Base-by-base conservation (phyloP, 2,888 invertebrate species). In the Chironomus riparius region DNA sequence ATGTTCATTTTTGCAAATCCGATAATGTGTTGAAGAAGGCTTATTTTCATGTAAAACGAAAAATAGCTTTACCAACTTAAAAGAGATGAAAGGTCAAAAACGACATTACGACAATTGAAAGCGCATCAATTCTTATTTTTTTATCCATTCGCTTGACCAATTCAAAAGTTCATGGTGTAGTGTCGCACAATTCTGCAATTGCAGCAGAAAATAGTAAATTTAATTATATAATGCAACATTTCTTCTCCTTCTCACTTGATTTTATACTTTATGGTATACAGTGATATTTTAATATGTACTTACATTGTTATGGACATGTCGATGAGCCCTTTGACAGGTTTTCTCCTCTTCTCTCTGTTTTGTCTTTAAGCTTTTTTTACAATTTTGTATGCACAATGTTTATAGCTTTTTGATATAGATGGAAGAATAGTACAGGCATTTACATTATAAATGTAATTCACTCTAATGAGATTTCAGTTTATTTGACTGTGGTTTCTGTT, bases 131-230 rank as follows among this genome's bases (percentile, higher is more conserved):
- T 65, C 5, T 65, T 65, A 22, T 24, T 24, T 21, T 38, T 38
- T 2, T 10, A 38, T 38, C 38, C 38, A 38, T 50, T n/a, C 50
- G 50, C 4, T 13, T 4, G 13, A 21, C 18, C 18, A 22, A 65
- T 65, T 65, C 24, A 65, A 65, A 65, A 65, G 65, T 65, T 65
- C 65, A 65, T 22, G 65, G 65, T 65, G 65, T 38, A 38, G 38
- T 65, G 24, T 65, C 65, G 21, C 13, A 21, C 24, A 56, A 56
- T 18, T 7, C 56, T 56, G 56, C 15, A 15, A 22, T 21, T 18
- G 65, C 10, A 21, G 10, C 10, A 2, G 1, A 65, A 65, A 65
- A 65, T 65, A 65, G 65, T 65, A 65, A 22, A 65, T 65, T 65
- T 24, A 65, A 65, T 65, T 65, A 65, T 65, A 12, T 65, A 65